Conservation (phyloP, 2,113 vertebrate genomes). For the Pipa parva region DNA sequence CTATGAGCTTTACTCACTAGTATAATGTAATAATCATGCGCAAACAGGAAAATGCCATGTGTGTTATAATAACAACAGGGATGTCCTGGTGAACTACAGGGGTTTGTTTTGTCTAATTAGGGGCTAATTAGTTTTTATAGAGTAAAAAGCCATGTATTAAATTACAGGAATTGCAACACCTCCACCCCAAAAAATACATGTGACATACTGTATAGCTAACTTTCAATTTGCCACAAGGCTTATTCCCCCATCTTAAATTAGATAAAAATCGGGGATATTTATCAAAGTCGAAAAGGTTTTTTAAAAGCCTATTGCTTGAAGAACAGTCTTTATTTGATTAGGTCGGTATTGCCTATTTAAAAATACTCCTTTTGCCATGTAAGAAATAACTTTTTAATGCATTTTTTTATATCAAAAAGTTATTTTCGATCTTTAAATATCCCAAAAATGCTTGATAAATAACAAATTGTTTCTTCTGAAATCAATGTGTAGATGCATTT, state of each 20-base stretch:
- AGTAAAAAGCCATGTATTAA: conserved; percentile 15
- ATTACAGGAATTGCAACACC: conserved; percentile 24
- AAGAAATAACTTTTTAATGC: too few species aligned
- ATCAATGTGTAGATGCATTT: background rate
- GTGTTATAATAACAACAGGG: conserved; percentile 35
- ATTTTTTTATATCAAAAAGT: too few species aligned
- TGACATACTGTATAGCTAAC: conserved; percentile 9
- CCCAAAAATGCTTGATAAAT: too few species aligned
- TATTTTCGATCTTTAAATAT: too few species aligned
- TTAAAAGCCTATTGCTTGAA: too few species aligned
- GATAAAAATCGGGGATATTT: too few species aligned
- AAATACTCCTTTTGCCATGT: too few species aligned
- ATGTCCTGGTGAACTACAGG: conserved; percentile 20
- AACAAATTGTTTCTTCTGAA: background rate
- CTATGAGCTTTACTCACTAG: background rate
- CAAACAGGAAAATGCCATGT: background rate
- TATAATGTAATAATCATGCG: conserved; percentile 15
- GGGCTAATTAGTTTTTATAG: conserved; percentile 27
- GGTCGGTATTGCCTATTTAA: too few species aligned
- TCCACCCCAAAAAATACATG: too few species aligned
- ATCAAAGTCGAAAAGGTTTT: too few species aligned
- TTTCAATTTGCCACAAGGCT: conserved; percentile 3
- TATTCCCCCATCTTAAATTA: background rate
- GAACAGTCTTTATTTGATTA: too few species aligned
- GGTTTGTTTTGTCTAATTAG: conserved; percentile 36